Evolutionary conservation across 2,888 invertebrate genomes (phyloP), one percentile per base, ranked within the genome.

Genomic region (Sepioteuthis lessoniana): DNA sequence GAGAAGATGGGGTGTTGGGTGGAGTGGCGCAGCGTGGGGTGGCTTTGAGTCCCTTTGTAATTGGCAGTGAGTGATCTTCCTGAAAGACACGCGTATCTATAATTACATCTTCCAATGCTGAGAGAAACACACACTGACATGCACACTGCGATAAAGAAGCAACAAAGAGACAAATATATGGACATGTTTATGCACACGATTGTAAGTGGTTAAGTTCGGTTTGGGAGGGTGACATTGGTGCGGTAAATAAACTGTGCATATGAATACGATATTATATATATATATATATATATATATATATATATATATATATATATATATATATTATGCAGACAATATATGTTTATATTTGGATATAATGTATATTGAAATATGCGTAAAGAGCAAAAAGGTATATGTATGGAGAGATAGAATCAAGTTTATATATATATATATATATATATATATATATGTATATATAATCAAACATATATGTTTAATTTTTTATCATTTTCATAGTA

Each of bases 21-120:
- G 28, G 5, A 21, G 21, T 21, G 0, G 28, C 25, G 28, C 0
- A 21, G 55, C 5, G 21, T 19, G 55, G 55, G 25, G 21, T 21
- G 21, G 55, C n/a, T n/a, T n/a, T 25, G 55, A 31, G 31, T 76
- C 76, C 1, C 76, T 76, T 76, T 76, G n/a, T 76, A 76, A 76
- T 76, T 76, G 76, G 76, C 76, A 76, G n/a, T 76, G 76, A 76
- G 76, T 76, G 76, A 76, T 76, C 76, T 76, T 76, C 76, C n/a
- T 76, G 76, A 76, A 76, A n/a, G 35, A n/a, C n/a, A 2, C 16
- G n/a, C 76, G 16, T 76, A 76, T 76, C 76, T 76, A 76, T 76
- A 76, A 76, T 76, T 76, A 76, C n/a, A 76, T 76, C 76, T 76
- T 76, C 2, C 76, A 35, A n/a, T 76, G 76, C n/a, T 16, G n/a